Evolutionary conservation across 2,888 invertebrate species (phyloP), one percentile per base, ranked within the genome.

Genomic region (Drosophila recens): DNA sequence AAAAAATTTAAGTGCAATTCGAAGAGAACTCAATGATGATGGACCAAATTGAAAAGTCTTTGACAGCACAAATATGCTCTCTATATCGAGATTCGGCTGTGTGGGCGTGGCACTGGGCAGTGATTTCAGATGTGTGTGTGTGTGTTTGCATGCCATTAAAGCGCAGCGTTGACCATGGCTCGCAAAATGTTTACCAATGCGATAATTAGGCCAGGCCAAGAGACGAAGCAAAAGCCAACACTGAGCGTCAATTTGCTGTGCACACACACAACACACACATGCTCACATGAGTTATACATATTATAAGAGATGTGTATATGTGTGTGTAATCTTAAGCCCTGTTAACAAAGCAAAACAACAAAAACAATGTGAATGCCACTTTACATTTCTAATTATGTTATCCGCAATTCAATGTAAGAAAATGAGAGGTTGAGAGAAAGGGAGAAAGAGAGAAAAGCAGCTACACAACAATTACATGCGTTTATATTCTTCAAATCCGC

Each of bases 401-500:
- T 71, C 38, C 63, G 53, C 23, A 23, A 30, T 36, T 8, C 15
- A n/a, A 20, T 27, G 27, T 1, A 0, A 30, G 30, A 30, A 13
- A 6, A 5, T 27, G 15, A 53, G 17, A 13, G 10, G 30, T 13
- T 33, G 40, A 30, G 30, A 34, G 27, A 38, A 36, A 36, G 20
- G 8, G 33, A 11, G 58, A 9, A 17, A 36, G 13, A 45, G 34
- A 5, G 42, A 34, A 27, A 5, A 1, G n/a, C 42, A 13, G 33
- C 30, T 46, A 61, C 46, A 56, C 53, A 51, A 69, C 77, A 85
- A 82, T 87, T 84, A 86, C 72, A 80, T 56, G 72, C 74, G 72
- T 78, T 84, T 75, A 72, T 83, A 75, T 86, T 77, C 80, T 86
- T 80, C 77, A 82, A 84, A 87, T 89, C 82, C 76, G 75, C 52